phyloP scores from a whole-genome alignment of 2,797 vertebrate genomes.

The Gadopsis marmoratus region DNA sequence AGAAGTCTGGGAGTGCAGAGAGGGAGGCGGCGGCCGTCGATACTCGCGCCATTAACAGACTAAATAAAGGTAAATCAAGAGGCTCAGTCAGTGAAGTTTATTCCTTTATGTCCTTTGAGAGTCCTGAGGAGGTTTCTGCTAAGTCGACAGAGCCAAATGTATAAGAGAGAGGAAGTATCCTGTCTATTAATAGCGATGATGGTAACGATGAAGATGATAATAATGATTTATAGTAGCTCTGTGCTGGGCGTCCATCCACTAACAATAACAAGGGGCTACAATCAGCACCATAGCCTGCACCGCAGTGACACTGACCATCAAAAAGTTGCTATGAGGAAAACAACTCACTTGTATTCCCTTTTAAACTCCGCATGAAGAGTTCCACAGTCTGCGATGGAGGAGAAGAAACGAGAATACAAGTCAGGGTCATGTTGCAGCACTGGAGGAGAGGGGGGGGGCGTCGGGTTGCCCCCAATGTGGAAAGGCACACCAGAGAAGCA shows the following conservation, averaged over 20 bases:
- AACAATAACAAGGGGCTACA: slow-evolving; percentile 33
- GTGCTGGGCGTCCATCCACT: slow-evolving; percentile 52
- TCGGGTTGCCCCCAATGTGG: slow-evolving; percentile 62
- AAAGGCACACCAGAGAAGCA: slow-evolving; percentile 81
- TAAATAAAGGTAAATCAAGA: slow-evolving; percentile 27
- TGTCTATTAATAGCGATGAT: slow-evolving; percentile 39
- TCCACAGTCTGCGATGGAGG: slow-evolving; percentile 21
- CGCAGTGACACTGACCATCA: slow-evolving; percentile 49
- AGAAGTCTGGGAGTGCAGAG: slow-evolving; percentile 24
- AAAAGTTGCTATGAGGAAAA: slow-evolving; percentile 50
- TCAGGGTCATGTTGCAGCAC: slow-evolving; percentile 67
- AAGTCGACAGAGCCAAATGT: slow-evolving; percentile 59
- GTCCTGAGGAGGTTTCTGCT: slow-evolving; percentile 83
- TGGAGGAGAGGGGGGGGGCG: slow-evolving; percentile 43
- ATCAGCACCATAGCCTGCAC: slow-evolving; percentile 34
- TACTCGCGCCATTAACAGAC: slow-evolving; percentile 8
- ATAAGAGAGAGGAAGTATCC: slow-evolving; percentile 49
- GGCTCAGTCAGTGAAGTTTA: slow-evolving; percentile 59
- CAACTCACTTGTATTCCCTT: slow-evolving; percentile 49
- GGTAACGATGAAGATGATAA: slow-evolving; percentile 54
- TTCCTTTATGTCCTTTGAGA: slow-evolving; percentile 75
- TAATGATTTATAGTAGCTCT: slow-evolving; percentile 58
- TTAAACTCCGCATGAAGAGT: slow-evolving; percentile 33
- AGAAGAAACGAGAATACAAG: slow-evolving; percentile 45
- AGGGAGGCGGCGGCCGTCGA: background rate